Evolutionary conservation across 1,140 invertebrate genomes (phyloP), one percentile per base, ranked within the genome.

Genomic region (Polyergus mexicanus): DNA sequence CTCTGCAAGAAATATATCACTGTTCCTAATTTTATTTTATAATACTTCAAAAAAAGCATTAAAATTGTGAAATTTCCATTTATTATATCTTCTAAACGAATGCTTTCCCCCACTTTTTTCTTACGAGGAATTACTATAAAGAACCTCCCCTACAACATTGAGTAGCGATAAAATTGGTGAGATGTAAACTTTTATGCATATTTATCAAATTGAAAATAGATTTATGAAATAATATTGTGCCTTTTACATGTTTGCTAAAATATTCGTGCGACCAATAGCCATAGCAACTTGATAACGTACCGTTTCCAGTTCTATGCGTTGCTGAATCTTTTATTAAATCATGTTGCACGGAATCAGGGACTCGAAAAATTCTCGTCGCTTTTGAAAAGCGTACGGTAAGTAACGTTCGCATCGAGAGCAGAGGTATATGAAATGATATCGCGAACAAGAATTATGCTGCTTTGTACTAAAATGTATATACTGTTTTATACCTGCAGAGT

Each of bases 291-390:
- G 44, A 80, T 68, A 68, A 80, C 63, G 10, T 0, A 13, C 1
- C 5, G 13, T n/a, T 22, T 4, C 28, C n/a, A 83, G 44, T 72
- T 74, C 62, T 13, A 35, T 58, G 22, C 63, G 13, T 72, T 60
- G 68, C 32, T 69, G 16, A 60, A 72, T 83, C 72, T 83, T 83
- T 72, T 47, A 72, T 58, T 83, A 74, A 60, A 83, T 83, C 41
- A 74, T 3, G 16, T 72, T 83, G 16, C 38, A 60, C 41, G 1
- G 13, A 22, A 72, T 44, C 51, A 28, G 22, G 3, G 41, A 58
- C 38, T 47, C n/a, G 13, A 60, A 47, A 83, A 72, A 83, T 83
- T 22, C 28, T 19, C 19, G n/a, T 74, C 28, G 60, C n/a, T 83
- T 83, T 74, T 72, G 25, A 62, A 83, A 83, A 60, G 38, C 28